Evolutionary conservation across 2,113 vertebrate species (phyloP), one percentile per base, ranked within the genome.

Genomic region (Ciconia maguari): DNA sequence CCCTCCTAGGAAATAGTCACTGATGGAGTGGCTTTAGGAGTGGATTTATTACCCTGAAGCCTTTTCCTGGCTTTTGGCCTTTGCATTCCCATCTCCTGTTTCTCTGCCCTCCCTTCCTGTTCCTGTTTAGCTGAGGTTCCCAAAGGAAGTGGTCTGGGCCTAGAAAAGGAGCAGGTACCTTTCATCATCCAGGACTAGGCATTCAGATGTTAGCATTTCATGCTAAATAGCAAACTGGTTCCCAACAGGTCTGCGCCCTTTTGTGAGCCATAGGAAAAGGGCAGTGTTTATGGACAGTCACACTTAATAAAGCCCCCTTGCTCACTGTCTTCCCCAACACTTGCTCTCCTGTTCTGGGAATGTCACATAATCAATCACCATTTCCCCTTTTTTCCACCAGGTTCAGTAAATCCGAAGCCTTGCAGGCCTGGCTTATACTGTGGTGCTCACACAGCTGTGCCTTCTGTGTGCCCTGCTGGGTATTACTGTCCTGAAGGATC

Each of bases 361-460:
- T 5, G 18, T 16, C 57, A 22, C 38, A 3, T n/a, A 38, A 62
- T 62, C 4, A 24, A 12, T 36, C 1, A 0, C n/a, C 6, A 1
- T 6, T 70, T 18, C 20, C 32, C 24, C 0, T 2, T 80, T 66
- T 79, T 16, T 16, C 25, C 44, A 42, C 30, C 97, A 99, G 99
- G 99, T 83, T 98, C 99, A 62, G 95, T 98, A 27, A 91, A 92
- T 70, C 99, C 99, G 96, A 97, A 81, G 49, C 84, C 94, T 8
- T 99, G 99, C 96, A 98, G 98, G 87, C 97, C 98, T 21, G 99
- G 99, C 10, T 98, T 97, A 2, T 99, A 98, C 96, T 99, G 99
- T 8, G 93, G 93, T 27, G 96, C 98, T 34, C 97, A 54, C 88
- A 99, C 99, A 52, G 98, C 98, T 16, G 77, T 98, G 29, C 98